Conservation (phyloP, 2,113 vertebrate species). For the Equus przewalskii region DNA sequence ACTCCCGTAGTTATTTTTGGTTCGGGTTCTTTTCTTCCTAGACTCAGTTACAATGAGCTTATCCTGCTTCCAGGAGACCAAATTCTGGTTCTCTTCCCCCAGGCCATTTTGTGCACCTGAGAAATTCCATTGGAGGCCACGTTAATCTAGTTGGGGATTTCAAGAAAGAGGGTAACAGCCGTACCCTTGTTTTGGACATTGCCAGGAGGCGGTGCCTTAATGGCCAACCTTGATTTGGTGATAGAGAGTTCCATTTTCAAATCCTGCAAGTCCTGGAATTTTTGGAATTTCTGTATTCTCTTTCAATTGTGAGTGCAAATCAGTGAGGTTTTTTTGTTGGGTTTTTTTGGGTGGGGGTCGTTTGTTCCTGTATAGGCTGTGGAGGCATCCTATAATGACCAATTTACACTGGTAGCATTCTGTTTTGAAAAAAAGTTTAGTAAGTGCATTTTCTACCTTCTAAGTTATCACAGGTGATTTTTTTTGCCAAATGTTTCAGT, state of each 20-base stretch:
- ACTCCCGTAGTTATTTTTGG: too few relatives aligned
- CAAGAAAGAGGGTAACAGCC: fast-evolving
- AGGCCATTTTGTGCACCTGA: not conserved
- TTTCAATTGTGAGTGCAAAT: not conserved
- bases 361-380: not conserved
- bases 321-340: not conserved
- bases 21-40: not conserved
- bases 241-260: not conserved
- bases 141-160: not conserved
- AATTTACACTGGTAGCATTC: not conserved
- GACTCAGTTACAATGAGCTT: not conserved
- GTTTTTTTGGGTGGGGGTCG: too few relatives aligned
- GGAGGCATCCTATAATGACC: not conserved
- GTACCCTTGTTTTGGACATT: not conserved
- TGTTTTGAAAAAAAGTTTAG: not conserved
- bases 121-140: not conserved
- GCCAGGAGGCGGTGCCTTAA: not conserved
- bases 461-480: not conserved
- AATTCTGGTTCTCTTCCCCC: not conserved
- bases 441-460: not conserved
- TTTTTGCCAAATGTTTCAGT: not conserved
- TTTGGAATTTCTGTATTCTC: not conserved
- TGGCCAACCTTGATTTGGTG: not conserved
- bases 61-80: not conserved
- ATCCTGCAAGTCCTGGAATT: not conserved